phyloP scores from a whole-genome alignment of 2,888 invertebrate species.

The Pyralis farinalis region DNA sequence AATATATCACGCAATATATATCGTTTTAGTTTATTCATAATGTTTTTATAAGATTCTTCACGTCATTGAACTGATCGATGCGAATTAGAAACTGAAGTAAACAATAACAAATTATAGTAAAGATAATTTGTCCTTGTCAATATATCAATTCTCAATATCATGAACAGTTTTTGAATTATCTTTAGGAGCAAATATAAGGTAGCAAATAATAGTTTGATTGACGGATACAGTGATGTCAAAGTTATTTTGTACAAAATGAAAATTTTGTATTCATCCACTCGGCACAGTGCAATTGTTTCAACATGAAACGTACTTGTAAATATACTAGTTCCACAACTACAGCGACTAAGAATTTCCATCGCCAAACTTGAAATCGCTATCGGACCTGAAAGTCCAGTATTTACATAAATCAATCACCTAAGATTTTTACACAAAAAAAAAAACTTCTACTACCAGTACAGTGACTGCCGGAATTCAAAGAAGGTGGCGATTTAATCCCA shows the following conservation, averaged over 20 bases:
- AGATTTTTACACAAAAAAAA: constrained; percentile 16
- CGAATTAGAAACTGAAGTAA: no score
- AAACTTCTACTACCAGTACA: constrained; percentile 5
- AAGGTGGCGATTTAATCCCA: no score
- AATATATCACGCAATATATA: no score
- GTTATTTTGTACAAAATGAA: constrained; percentile 10
- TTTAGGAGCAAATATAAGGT: constrained; percentile 12
- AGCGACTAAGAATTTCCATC: constrained; percentile 58
- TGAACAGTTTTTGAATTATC: no score
- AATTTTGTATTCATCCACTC: constrained; percentile 24
- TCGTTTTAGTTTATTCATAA: no score
- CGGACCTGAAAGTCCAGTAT: constrained; percentile 69
- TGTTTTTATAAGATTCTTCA: no score
- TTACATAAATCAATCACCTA: constrained; percentile 26
- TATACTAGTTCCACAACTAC: constrained; percentile 43
- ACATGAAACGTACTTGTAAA: constrained; percentile 57
- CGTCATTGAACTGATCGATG: no score
- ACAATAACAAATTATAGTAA: no score
- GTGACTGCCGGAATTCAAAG: not conserved
- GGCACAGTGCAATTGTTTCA: constrained; percentile 40
- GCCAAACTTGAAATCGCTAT: constrained; percentile 57
- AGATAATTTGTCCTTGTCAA: no score
- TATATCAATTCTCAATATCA: no score
- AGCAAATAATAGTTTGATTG: constrained; percentile 12
- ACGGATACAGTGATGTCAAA: constrained; percentile 12